Base-by-base conservation (phyloP, 2,113 vertebrate species). In the Macquaria ambigua region DNA sequence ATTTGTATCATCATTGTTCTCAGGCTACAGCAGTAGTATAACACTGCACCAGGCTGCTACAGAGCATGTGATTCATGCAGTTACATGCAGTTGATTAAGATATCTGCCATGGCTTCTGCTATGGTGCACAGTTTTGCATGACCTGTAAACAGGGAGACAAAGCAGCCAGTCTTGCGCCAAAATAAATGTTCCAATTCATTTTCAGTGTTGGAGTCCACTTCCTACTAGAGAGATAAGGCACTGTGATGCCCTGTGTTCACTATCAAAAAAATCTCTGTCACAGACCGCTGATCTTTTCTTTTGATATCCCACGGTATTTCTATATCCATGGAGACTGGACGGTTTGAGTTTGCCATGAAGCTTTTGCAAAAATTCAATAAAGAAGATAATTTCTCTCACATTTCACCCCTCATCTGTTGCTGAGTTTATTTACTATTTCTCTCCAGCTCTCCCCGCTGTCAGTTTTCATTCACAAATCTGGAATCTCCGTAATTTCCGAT, bases 151-250 rank as follows among this genome's bases (percentile, higher is more conserved):
- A 21, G 5, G 6, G 68, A 34, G 84, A 90, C 62, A 71, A 84
- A 82, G 62, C 79, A 55, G 73, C 28, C 43, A 21, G 61, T 56
- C 25, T 53, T 59, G 39, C 46, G 15, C 41, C 28, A 62, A 81
- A 77, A 81, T 81, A 82, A 75, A 84, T 86, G 68, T 62, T 74
- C 25, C 63, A 77, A 52, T 86, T 86, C 2, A 31, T 86, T 83
- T 78, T 72, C 71, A 52, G 18, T 69, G 77, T 64, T 70, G 64
- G 70, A 59, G 53, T 84, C 77, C 43, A 56, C 31, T 39, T 90
- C 66, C 76, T 68, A 39, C 78, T 0, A 3, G 28, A 11, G 14
- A 82, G 86, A 89, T 78, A 78, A 77, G 63, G 48, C 52, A n/a
- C 82, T 12, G 10, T 1, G 67, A 77, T 58, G 73, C 69, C 37